Conservation (phyloP, 2,888 invertebrate genomes). For the Trypoxylon attenuatum region DNA sequence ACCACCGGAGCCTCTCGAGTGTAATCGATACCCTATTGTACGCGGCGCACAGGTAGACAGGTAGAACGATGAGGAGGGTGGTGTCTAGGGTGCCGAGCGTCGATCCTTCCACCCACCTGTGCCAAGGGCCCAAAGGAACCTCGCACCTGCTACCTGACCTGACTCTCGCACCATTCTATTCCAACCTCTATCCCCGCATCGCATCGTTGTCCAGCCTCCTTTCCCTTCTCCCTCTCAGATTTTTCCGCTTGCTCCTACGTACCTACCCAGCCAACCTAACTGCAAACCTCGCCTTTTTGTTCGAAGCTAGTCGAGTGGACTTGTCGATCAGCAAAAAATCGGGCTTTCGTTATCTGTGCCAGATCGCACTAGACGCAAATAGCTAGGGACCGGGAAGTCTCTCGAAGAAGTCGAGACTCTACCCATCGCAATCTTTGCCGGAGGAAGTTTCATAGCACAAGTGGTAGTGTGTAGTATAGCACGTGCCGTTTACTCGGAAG, state of each 20-base stretch:
- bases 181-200: neutral
- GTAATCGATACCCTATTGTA: conserved; percentile 60
- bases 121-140: conserved; percentile 13
- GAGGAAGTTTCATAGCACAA: too few relatives aligned
- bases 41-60: conserved; percentile 12
- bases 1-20: conserved; percentile 24
- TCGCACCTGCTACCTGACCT: conserved; percentile 51
- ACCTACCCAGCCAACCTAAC: too few relatives aligned
- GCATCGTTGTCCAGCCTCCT: neutral
- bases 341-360: too few relatives aligned
- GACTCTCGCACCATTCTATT: conserved; percentile 10
- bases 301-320: too few relatives aligned
- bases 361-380: too few relatives aligned
- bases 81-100: conserved; percentile 18
- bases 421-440: too few relatives aligned
- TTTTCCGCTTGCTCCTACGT: neutral
- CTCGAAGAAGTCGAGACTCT: too few relatives aligned
- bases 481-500: too few relatives aligned
- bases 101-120: conserved; percentile 48
- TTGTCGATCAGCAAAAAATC: too few relatives aligned
- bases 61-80: conserved; percentile 8
- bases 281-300: too few relatives aligned
- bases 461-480: too few relatives aligned
- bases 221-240: neutral
- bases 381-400: too few relatives aligned